Evolutionary conservation across 2,113 vertebrate species (phyloP).

Genomic region (Charadrius vociferus): DNA sequence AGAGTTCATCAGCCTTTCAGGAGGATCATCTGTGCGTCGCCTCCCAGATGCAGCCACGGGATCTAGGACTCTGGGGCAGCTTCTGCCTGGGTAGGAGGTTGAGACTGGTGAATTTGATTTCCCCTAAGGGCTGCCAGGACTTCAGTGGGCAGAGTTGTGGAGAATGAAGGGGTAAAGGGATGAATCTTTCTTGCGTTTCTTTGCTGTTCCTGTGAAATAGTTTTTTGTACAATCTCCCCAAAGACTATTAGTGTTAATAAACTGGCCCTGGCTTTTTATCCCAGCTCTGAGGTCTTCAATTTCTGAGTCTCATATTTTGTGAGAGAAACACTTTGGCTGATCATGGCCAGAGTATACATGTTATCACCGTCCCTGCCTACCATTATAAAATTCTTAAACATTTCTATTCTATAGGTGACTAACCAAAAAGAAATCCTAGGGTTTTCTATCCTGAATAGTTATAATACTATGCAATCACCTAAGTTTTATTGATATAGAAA

Average conservation of each 20-base stretch:
- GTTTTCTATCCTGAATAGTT: not conserved
- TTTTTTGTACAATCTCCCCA: not conserved
- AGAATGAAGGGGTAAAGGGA: not conserved
- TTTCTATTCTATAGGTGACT: not conserved
- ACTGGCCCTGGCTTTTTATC: not conserved
- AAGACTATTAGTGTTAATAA: not conserved
- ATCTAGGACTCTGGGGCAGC: not conserved
- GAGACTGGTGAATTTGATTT: not conserved
- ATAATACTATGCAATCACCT: not conserved
- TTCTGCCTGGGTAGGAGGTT: not conserved
- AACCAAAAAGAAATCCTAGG: not conserved
- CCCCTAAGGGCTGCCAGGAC: not conserved
- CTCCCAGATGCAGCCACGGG: accelerated
- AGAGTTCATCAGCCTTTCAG: not conserved
- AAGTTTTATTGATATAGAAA: not conserved
- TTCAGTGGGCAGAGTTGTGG: not conserved
- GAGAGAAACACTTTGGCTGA: not conserved
- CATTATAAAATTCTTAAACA: not conserved
- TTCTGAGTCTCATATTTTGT: not conserved
- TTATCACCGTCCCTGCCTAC: not conserved
- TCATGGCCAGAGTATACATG: not conserved
- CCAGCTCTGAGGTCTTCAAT: not conserved
- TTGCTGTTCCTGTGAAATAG: not conserved
- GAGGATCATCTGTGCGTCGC: not conserved
- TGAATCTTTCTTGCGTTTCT: not conserved